These are phyloP conservation scores for Leptopilina drosophilae DNA, from an alignment of 2,888 invertebrate genomes.

Conservation along the genomic window DNA sequence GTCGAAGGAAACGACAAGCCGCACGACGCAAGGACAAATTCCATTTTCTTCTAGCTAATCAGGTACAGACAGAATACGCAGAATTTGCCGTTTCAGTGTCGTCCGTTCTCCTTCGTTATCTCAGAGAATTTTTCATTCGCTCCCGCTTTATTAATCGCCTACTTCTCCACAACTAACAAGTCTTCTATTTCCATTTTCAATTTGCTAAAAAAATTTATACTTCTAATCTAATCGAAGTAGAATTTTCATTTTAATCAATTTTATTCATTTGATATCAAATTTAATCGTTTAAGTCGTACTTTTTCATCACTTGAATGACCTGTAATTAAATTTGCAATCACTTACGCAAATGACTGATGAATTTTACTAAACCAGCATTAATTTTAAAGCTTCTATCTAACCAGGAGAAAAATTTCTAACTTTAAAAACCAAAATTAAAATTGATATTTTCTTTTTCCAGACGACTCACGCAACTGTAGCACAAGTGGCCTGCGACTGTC, in stretches of 20 bases:
- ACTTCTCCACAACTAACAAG: constrained; percentile 14
- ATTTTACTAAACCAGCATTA: constrained; percentile 13
- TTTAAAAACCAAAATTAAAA: not conserved
- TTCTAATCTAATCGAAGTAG: no score
- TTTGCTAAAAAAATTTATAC: no score
- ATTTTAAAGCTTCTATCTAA: not conserved
- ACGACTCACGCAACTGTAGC: constrained; percentile 82
- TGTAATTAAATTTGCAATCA: no score
- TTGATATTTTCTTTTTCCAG: constrained; percentile 57
- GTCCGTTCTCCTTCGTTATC: constrained; percentile 56
- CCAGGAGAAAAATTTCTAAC: no score
- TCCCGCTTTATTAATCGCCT: constrained; percentile 42
- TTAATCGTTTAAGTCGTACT: no score
- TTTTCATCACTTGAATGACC: no score
- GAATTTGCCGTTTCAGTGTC: constrained; percentile 59
- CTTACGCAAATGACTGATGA: not conserved
- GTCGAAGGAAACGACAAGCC: constrained; percentile 67
- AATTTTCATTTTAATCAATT: no score
- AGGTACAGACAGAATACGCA: constrained; percentile 63
- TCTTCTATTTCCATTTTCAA: not conserved
- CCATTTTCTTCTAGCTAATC: constrained; percentile 67
- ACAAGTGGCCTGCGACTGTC: constrained; percentile 89
- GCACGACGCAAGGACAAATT: constrained; percentile 71
- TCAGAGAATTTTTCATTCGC: constrained; percentile 54
- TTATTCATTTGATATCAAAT: no score